These are phyloP conservation scores for Colinus virginianus DNA, from an alignment of 2,113 vertebrate genomes.

Conservation along the genomic window DNA sequence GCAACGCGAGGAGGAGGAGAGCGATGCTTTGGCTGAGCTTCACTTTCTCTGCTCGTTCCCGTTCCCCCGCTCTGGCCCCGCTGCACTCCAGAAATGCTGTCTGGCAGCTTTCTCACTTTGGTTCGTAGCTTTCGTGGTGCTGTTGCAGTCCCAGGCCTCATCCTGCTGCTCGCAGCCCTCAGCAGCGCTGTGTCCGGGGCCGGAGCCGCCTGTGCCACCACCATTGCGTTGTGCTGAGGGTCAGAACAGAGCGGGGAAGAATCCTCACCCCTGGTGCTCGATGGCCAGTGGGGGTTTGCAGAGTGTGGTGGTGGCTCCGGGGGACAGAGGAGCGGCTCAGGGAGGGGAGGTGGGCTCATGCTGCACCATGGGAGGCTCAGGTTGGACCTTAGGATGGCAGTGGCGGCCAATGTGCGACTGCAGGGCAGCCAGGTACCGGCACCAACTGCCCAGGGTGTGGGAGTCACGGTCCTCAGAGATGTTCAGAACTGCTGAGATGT, in stretches of 20 bases:
- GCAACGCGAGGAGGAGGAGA: not conserved
- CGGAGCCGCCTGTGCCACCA: too few relatives aligned
- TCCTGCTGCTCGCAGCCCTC: accelerated
- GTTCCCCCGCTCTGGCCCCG: not conserved
- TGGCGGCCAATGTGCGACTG: too few relatives aligned
- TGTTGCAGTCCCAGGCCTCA: not conserved
- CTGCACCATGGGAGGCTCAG: too few relatives aligned
- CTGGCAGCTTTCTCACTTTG: not conserved
- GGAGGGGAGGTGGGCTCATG: too few relatives aligned
- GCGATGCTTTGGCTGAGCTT: not conserved
- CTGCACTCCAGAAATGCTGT: accelerated
- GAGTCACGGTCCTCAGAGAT: not conserved
- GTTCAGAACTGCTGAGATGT: too few relatives aligned
- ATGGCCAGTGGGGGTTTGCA: too few relatives aligned
- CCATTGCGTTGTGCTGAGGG: too few relatives aligned
- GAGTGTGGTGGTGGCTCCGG: too few relatives aligned
- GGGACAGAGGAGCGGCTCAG: not conserved
- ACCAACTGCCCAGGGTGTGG: not conserved
- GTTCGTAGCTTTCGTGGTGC: accelerated
- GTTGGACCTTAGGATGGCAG: not conserved
- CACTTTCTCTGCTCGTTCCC: not conserved
- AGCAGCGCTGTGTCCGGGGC: too few relatives aligned
- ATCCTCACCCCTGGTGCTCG: too few relatives aligned
- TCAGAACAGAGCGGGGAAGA: too few relatives aligned
- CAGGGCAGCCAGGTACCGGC: too few relatives aligned